These are phyloP conservation scores for Galerucella nymphaeae DNA, from an alignment of 2,888 invertebrate genomes.

Conservation along the genomic window DNA sequence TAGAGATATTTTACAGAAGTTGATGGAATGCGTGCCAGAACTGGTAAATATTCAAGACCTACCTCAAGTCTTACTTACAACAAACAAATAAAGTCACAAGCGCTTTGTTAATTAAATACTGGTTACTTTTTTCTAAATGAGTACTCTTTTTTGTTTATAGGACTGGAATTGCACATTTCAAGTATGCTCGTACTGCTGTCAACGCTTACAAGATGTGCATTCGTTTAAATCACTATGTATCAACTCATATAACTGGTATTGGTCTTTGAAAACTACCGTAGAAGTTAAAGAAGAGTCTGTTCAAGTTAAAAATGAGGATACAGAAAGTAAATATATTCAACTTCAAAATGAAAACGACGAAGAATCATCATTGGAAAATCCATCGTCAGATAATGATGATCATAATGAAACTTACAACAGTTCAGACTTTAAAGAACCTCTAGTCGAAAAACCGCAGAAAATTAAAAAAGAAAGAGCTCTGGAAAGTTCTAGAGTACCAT, in stretches of 20 bases:
- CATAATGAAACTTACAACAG: neutral
- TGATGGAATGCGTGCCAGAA: slow-evolving; percentile 55
- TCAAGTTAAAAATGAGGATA: slow-evolving; percentile 22
- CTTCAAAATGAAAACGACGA: slow-evolving; percentile 6
- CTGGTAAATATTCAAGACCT: slow-evolving; percentile 47
- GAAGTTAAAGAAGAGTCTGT: slow-evolving; percentile 18
- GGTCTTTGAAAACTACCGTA: slow-evolving; percentile 28
- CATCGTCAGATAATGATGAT: slow-evolving; percentile 18
- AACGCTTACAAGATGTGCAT: slow-evolving; percentile 52
- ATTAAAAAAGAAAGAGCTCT: slow-evolving; percentile 23
- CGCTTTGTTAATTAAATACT: neutral
- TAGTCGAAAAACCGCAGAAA: slow-evolving; percentile 29
- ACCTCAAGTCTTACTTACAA: slow-evolving; percentile 21
- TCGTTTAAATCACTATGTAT: slow-evolving; percentile 56
- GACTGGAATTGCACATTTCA: slow-evolving; percentile 51
- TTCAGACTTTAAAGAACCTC: slow-evolving; percentile 8
- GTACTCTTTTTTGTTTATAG: slow-evolving; percentile 40
- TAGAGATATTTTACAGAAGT: slow-evolving; percentile 46
- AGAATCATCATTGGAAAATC: neutral
- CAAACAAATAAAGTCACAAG: neutral
- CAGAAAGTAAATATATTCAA: slow-evolving; percentile 28
- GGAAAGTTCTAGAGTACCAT: slow-evolving; percentile 35
- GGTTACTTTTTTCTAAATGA: slow-evolving; percentile 23
- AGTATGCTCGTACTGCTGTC: slow-evolving; percentile 52
- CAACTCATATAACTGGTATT: slow-evolving; percentile 46